Evolutionary conservation across 2,888 invertebrate species (phyloP).

Genomic region (Melanostoma mellinum): DNA sequence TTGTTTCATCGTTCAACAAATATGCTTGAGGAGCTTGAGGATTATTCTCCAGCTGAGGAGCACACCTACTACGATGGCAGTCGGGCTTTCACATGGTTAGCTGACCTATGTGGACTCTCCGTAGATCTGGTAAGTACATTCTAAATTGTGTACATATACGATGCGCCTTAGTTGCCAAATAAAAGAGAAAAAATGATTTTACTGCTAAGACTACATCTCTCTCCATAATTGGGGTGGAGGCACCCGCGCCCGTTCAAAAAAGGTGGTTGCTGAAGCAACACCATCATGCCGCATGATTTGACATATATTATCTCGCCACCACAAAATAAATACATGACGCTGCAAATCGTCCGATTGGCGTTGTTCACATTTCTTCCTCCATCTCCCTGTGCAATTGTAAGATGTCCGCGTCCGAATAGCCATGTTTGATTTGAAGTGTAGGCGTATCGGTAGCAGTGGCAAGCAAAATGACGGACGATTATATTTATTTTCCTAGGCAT

Average conservation of each 20-base stretch:
- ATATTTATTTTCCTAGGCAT: neutral
- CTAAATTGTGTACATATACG: constrained; percentile 26
- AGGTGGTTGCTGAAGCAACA: constrained; percentile 61
- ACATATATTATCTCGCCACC: neutral
- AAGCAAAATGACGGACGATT: no score
- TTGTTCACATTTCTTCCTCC: neutral
- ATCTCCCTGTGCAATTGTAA: neutral
- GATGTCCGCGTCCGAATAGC: no score
- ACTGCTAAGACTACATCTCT: constrained; percentile 38
- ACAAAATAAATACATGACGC: neutral
- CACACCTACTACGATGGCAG: constrained; percentile 86
- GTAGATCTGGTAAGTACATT: constrained; percentile 89
- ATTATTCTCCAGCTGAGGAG: constrained; percentile 32
- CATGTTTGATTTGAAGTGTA: no score
- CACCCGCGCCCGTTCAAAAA: constrained; percentile 19
- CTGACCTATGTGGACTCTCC: constrained; percentile 87
- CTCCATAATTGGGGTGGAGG: constrained; percentile 8
- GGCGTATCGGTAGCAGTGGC: no score
- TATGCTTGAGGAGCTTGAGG: constrained; percentile 48
- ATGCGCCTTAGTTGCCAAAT: neutral
- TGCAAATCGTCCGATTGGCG: constrained; percentile 14
- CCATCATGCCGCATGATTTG: constrained; percentile 30
- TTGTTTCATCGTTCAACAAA: neutral
- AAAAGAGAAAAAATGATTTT: constrained; percentile 43
- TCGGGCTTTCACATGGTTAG: constrained; percentile 87